These are phyloP conservation scores for Theretra japonica DNA, from an alignment of 2,888 invertebrate species.

Conservation along the genomic window DNA sequence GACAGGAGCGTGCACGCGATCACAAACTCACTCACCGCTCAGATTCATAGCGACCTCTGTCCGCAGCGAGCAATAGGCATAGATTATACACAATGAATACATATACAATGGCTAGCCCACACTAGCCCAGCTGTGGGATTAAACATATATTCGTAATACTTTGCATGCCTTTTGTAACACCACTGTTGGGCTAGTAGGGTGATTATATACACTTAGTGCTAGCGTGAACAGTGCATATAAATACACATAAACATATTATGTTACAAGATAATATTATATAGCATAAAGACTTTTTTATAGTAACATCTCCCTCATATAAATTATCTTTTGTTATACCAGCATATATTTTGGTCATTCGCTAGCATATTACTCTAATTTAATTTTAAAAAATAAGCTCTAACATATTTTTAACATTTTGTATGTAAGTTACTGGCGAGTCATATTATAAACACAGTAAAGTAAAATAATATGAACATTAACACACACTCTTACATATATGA, in stretches of 20 bases:
- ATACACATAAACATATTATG: conserved; percentile 8
- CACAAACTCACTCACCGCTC: conserved; percentile 62
- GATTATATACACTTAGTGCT: conserved; percentile 9
- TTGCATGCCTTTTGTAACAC: not conserved
- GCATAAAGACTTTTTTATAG: no score
- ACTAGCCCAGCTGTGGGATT: conserved; percentile 24
- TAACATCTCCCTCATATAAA: no score
- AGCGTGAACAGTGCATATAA: conserved; percentile 37
- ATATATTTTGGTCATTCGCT: no score
- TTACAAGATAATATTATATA: not conserved
- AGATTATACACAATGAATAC: conserved; percentile 24
- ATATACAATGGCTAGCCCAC: not conserved
- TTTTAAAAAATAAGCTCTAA: no score
- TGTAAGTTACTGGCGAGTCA: no score
- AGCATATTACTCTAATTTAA: no score
- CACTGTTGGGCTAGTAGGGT: not conserved
- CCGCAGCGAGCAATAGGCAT: conserved; percentile 49
- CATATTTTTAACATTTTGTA: no score
- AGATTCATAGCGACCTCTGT: conserved; percentile 64
- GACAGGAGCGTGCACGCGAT: conserved; percentile 32
- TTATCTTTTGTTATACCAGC: no score
- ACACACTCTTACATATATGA: no score
- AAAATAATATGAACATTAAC: no score
- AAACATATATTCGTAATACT: not conserved
- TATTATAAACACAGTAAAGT: no score